Evolutionary conservation across 2,888 invertebrate genomes (phyloP).

Genomic region (Epistrophe eligans): DNA sequence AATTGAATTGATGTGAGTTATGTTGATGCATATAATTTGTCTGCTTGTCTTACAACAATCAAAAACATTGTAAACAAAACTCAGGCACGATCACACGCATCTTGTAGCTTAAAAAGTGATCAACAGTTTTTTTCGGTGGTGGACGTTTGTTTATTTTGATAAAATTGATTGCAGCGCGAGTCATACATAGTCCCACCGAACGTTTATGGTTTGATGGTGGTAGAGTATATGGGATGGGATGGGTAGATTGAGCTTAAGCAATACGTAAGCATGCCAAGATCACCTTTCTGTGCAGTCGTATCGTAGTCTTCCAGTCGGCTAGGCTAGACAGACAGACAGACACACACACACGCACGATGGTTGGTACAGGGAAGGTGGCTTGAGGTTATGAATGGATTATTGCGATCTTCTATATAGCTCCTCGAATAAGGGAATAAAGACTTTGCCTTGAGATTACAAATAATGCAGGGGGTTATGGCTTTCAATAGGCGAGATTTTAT

Average conservation of each 20-base stretch:
- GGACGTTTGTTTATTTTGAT: constrained; percentile 58
- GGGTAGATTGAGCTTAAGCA: constrained; percentile 1
- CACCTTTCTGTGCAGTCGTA: constrained; percentile 42
- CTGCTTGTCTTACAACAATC: constrained; percentile 32
- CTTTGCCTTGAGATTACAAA: constrained; percentile 27
- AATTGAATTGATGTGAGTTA: constrained; percentile 67
- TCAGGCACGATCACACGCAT: constrained; percentile 55
- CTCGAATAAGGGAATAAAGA: constrained; percentile 22
- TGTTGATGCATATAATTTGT: constrained; percentile 42
- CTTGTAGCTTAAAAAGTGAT: constrained; percentile 46
- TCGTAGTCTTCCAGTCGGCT: constrained; percentile 4
- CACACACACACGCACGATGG: constrained; percentile 37
- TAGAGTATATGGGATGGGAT: background rate
- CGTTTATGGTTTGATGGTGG: constrained; percentile 48
- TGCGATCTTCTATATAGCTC: constrained; percentile 42
- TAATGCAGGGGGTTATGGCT: constrained; percentile 25
- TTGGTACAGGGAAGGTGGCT: constrained; percentile 21
- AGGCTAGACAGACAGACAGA: constrained; percentile 47
- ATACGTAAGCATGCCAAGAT: constrained; percentile 18
- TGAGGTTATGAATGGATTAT: constrained; percentile 64
- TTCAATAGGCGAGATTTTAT: constrained; percentile 58
- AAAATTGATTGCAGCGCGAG: constrained; percentile 40
- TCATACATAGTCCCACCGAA: constrained; percentile 26
- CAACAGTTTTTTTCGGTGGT: constrained; percentile 2
- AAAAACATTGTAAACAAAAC: constrained; percentile 63